A percentile compares a stretch with the other conserved stretches of the same genome.
phyloP scores from a whole-genome alignment of 2,888 invertebrate genomes.

The Limnephilus lunatus region DNA sequence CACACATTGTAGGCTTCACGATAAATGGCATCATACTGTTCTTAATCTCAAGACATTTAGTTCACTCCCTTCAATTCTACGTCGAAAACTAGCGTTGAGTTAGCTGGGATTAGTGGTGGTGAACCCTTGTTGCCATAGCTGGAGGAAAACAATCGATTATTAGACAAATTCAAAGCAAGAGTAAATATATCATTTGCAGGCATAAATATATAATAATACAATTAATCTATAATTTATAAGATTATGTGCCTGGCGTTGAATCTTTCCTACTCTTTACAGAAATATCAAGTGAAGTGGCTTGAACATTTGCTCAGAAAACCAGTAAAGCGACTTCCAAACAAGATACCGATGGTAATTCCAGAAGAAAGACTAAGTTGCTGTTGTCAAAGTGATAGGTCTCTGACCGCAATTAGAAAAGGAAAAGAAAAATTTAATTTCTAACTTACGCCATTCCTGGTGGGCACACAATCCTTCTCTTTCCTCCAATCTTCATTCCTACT shows the following conservation, averaged over 20 bases:
- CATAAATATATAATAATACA: not conserved
- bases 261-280: no score
- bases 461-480: slow-evolving; percentile 89
- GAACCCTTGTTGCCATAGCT: slow-evolving; percentile 87
- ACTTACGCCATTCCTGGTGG: slow-evolving; percentile 93
- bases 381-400: not conserved
- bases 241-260: no score
- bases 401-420: not conserved
- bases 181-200: not conserved
- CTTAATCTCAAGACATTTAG: slow-evolving; percentile 70
- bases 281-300: not conserved
- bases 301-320: not conserved
- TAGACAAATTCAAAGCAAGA: not conserved
- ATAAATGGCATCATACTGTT: slow-evolving; percentile 32
- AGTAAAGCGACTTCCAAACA: not conserved
- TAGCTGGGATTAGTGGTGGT: slow-evolving; percentile 92
- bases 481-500: slow-evolving; percentile 95
- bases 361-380: no score
- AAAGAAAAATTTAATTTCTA: not conserved
- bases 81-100: slow-evolving; percentile 91
- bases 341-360: no score
- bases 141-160: slow-evolving; percentile 67
- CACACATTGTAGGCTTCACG: not conserved
- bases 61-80: slow-evolving; percentile 91
- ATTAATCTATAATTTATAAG: not conserved